phyloP scores from a whole-genome alignment of 2,113 vertebrate genomes.

The Taxidea taxus region DNA sequence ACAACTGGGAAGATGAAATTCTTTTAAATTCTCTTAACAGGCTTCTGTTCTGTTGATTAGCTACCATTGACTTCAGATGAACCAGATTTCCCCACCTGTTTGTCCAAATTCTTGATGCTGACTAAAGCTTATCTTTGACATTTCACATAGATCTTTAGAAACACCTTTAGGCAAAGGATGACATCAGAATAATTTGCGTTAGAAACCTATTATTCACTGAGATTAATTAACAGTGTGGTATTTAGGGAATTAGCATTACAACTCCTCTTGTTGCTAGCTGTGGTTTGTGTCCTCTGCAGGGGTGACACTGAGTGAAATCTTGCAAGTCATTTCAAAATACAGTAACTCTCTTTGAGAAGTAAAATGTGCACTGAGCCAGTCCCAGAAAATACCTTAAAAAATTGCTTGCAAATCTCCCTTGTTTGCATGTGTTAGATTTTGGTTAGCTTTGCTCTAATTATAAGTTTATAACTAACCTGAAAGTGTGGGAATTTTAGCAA shows the following conservation, averaged over 20 bases:
- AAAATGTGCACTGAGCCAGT: not conserved
- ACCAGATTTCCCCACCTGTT: not conserved
- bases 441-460: constrained; percentile 55
- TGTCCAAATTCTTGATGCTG: not conserved
- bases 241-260: constrained; percentile 26
- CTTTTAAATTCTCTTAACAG: constrained; percentile 35
- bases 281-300: constrained; percentile 47
- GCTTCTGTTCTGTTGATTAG: constrained; percentile 47
- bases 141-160: constrained; percentile 34
- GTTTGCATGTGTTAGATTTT: constrained; percentile 32
- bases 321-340: constrained; percentile 56
- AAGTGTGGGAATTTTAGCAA: not conserved
- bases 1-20: constrained; percentile 45
- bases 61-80: not conserved
- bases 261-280: not conserved
- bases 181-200: constrained; percentile 18
- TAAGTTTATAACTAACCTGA: constrained; percentile 33
- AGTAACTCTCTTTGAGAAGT: constrained; percentile 39
- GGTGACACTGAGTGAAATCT: constrained; percentile 49
- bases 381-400: constrained; percentile 45
- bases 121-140: not conserved
- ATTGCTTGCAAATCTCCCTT: constrained; percentile 10
- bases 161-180: constrained; percentile 29
- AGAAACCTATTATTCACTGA: constrained; percentile 41
- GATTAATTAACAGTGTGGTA: constrained; percentile 55